phyloP scores from a whole-genome alignment of 2,888 invertebrate genomes.

The Macrophya alboannulata region DNA sequence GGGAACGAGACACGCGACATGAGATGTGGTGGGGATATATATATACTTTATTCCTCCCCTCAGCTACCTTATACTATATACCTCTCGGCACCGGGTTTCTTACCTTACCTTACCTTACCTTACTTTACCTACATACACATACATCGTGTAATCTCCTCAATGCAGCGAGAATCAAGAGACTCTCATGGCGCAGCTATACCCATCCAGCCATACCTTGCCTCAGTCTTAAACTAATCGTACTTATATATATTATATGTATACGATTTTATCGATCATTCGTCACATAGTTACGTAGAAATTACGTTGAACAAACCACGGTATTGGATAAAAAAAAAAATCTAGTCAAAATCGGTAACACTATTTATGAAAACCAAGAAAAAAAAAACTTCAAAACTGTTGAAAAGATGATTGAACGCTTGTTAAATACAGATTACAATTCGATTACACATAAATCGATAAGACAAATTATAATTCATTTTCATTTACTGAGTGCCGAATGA shows the following conservation, averaged over 20 bases:
- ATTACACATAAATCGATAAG: too few species aligned
- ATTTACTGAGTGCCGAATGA: too few species aligned
- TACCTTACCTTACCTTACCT: not conserved
- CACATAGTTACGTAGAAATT: not conserved
- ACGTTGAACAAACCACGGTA: too few species aligned
- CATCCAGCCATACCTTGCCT: not conserved
- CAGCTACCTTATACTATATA: not conserved
- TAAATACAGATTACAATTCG: too few species aligned
- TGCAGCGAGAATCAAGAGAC: not conserved
- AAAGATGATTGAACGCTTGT: too few species aligned
- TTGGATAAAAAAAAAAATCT: too few species aligned
- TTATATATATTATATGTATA: not conserved
- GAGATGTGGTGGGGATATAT: slow-evolving; percentile 63
- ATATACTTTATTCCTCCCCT: slow-evolving; percentile 58
- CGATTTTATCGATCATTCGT: not conserved
- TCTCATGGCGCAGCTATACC: not conserved
- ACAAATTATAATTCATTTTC: too few species aligned
- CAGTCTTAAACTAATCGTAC: too few species aligned
- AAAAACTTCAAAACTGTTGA: too few species aligned
- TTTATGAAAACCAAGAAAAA: too few species aligned
- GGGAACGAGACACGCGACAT: slow-evolving; percentile 79
- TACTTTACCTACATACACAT: not conserved
- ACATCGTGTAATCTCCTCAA: not conserved
- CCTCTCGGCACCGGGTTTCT: not conserved
- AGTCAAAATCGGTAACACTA: too few species aligned